Base-by-base conservation (phyloP, 2,113 vertebrate genomes). In the Menidia beryllina region DNA sequence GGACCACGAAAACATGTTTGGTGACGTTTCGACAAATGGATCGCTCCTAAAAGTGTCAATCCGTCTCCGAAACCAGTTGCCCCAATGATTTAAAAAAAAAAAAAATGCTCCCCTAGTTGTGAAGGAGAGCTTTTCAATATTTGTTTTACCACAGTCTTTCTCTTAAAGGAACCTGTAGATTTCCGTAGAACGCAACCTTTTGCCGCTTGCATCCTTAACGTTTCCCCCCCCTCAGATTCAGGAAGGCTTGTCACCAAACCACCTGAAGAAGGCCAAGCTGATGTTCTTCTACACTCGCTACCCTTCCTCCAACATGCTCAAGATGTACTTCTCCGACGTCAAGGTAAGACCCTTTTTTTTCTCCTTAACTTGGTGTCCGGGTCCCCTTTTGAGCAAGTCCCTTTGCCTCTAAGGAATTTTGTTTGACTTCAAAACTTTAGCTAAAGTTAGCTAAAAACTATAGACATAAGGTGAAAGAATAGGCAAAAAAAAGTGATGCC, bases 201-300 rank as follows among this genome's bases (percentile, higher is more conserved):
- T 25, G 34, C n/a, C n/a, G n/a, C n/a, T 19, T 76, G 62, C 23
- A 3, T 77, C 86, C 87, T 92, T 91, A 66, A 92, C 86, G 0
- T 3, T 0, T 15, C 15, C 56, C 1, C n/a, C 91, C 1, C 9
- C 61, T 69, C 89, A 95, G 89, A 95, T 94, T 69, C 98, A 99
- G 94, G 98, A 99, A 90, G 98, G 98, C 70, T 86, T 99, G 84
- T 99, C 98, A 79, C 98, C 98, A 34, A 99, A 99, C 92, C 98
- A 99, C 93, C 94, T 99, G 93, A 99, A 99, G 94, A 99, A 99
- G 90, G 98, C 98, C 90, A 99, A 99, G 93, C 95, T 99, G 86
- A 99, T 99, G 98, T 99, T 99, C 94, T 99, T 99, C 93, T 99
- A 98, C 89, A 96, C 96, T 49, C 96, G 98, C 82, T 99, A 99